Evolutionary conservation across 1,140 invertebrate species (phyloP), one percentile per base, ranked within the genome.

Genomic region (Phymastichus coffea): DNA sequence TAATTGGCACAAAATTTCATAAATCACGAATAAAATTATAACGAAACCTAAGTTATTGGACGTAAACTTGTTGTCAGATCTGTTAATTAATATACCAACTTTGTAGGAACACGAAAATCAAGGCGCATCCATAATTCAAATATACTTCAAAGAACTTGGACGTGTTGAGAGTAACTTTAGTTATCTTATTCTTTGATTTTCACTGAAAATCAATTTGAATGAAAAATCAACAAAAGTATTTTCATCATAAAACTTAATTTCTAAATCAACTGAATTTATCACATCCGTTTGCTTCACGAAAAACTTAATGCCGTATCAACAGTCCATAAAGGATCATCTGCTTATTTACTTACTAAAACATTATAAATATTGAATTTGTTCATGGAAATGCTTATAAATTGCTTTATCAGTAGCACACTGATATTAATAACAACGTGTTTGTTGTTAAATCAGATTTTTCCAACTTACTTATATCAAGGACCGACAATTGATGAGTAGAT

Each of bases 71-170:
- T 23, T 55, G 54, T 55, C 52, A 56, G 28, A 55, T 49, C 44
- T 49, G 10, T 55, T 46, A 60, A 55, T 53, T 61, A 54, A 52
- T 41, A 49, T 63, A 57, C 51, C 35, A 63, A 66, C 58, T 46
- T 54, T 51, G 56, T 66, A 69, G 65, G 67, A 69, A 69, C 67
- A 69, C 49, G 61, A 63, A 62, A 65, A 56, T 56, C 60, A 69
- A 66, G 65, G 65, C 64, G 51, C 56, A 64, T 65, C 65, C 61
- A 57, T 33, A 61, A 66, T 62, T 68, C 63, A 60, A 63, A 49
- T 44, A 26, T 59, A 55, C 19, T 54, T 33, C 41, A 61, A 49
- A 55, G 62, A 64, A 60, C 52, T 63, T 52, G 63, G 63, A 61
- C 37, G 57, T 55, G 41, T 48, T 51, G 30, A 61, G 61, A 64